phyloP scores from a whole-genome alignment of 1,140 invertebrate species.

The Heterodera carotae region DNA sequence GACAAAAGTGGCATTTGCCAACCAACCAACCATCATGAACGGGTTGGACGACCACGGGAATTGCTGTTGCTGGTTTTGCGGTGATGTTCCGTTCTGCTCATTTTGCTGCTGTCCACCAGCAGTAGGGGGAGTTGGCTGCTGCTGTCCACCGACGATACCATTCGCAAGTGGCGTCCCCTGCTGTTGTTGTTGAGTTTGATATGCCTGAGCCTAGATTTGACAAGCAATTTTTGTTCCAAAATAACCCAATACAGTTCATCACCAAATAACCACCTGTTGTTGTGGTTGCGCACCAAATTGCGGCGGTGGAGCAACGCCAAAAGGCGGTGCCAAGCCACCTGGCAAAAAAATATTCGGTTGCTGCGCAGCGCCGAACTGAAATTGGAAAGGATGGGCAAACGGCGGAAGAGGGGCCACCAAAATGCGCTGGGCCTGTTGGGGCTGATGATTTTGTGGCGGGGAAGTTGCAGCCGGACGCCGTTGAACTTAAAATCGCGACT shows the following conservation, averaged over 20 bases:
- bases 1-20: too few species aligned
- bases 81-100: background rate
- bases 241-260: too few species aligned
- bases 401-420: background rate
- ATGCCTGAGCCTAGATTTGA: too few species aligned
- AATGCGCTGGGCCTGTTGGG: constrained; percentile 23
- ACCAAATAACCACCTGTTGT: background rate
- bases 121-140: background rate
- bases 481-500: constrained; percentile 1
- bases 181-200: background rate
- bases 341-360: constrained; percentile 15
- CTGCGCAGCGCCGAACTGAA: constrained; percentile 21
- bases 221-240: too few species aligned
- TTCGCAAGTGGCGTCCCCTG: background rate
- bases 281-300: constrained; percentile 7
- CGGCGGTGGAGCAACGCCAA: constrained; percentile 10
- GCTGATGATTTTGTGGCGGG: constrained; percentile 17
- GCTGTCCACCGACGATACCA: background rate
- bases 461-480: background rate
- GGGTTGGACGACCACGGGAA: background rate
- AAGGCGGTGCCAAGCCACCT: background rate
- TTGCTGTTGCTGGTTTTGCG: background rate
- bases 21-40: background rate
- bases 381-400: constrained; percentile 22
- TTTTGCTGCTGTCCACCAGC: background rate